Evolutionary conservation across 2,888 invertebrate genomes (phyloP), one percentile per base, ranked within the genome.

Genomic region (Philopedon plagiatum): DNA sequence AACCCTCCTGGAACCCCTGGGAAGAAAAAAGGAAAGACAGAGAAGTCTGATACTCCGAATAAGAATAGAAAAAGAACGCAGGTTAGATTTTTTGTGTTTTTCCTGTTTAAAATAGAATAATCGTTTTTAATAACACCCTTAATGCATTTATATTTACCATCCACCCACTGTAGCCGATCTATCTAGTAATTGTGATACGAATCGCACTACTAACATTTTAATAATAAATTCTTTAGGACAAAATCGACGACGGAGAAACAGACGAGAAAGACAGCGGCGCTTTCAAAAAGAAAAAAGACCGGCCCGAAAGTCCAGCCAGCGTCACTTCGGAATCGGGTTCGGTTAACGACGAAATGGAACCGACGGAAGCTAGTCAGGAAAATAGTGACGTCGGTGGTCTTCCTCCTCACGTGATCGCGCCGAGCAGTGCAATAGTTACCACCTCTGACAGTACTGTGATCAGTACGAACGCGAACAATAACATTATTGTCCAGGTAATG

Each of bases 261-360:
- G 87, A 87, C 63, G 88, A 89, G 76, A 89, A 89, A 64, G 77
- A 85, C 21, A 81, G 85, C 19, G 39, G 74, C 8, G 57, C 70
- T 11, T 83, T 84, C 71, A 87, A 87, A 78, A 87, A 87, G 81
- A 89, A 89, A 78, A 84, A 90, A 37, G 86, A 86, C 58, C 75
- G 85, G 49, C 83, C 85, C 2, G 86, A 86, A 81, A 95, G 95
- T 86, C 95, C 95, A 11, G 91, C 93, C 44, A 95, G 94, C 82
- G 89, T 94, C 73, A 94, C 94, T 51, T 94, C 94, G 75, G 95
- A 94, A 82, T 94, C 94, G 80, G 94, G 94, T 80, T 92, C 95
- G 44, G 91, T 93, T 56, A 91, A 93, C 86, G 93, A 93, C 83
- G 90, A 90, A 72, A 51, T 46, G n/a, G 75, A 75, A 41, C 44